Evolutionary conservation across 1,140 invertebrate genomes (phyloP), one percentile per base, ranked within the genome.

Genomic region (Drosophila athabasca): DNA sequence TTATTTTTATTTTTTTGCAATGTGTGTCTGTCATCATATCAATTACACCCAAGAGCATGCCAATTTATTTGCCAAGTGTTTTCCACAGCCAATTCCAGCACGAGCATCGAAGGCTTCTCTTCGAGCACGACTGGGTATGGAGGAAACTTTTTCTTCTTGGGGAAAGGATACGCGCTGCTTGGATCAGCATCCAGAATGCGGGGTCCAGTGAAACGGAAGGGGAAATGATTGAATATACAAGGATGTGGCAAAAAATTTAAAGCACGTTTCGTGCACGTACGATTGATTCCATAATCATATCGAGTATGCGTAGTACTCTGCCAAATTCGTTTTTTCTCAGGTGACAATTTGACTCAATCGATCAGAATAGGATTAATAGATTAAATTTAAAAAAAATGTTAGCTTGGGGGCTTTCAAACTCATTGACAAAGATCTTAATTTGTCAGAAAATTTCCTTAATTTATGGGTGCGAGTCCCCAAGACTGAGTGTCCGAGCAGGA

Each of bases 11-110:
- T 68, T 58, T 60, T 62, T 43, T 45, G 19, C 46, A 46, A 60
- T 76, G 58, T 45, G 65, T 45, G 65, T 60, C 43, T 60, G 51
- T 62, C 74, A 71, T 77, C 58, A 68, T 87, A 85, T 87, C 77
- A 85, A 85, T 85, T 85, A 85, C 81, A 67, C 69, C 78, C 77
- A 73, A 78, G 72, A 85, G 80, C 81, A 81, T 66, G 65, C 81
- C 77, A 81, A 81, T 81, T 81, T 81, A 81, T 77, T 64, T 82
- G 59, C 62, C 78, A 75, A 81, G 76, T 76, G 65, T 64, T 62
- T 70, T 61, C 66, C 76, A 60, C 53, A 67, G 54, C 61, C 71
- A 76, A 82, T 82, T 62, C 24, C 24, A 26, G 67, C 68, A 46
- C 7, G n/a, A 17, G 26, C 48, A 55, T 61, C 69, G 72, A 60